phyloP scores from a whole-genome alignment of 2,888 invertebrate genomes.

The Hypomecis atomaria region DNA sequence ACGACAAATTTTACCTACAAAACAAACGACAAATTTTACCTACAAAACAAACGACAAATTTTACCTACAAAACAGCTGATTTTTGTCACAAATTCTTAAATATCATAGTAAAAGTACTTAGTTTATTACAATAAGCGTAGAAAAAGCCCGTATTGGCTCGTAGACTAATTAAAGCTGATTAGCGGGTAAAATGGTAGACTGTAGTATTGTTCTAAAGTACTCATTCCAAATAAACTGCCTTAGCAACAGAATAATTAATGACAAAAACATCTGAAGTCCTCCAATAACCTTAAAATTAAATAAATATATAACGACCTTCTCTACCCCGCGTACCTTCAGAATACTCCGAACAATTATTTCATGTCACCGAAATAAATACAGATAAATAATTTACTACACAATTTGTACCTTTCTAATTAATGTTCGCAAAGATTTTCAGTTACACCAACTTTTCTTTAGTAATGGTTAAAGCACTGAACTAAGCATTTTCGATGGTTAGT shows the following conservation, averaged over 20 bases:
- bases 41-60: no score
- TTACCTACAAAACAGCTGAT: no score
- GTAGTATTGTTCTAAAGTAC: no score
- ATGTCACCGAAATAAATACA: conserved; percentile 3
- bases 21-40: no score
- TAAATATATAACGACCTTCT: background rate
- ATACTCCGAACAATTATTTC: conserved; percentile 1
- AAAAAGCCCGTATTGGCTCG: no score
- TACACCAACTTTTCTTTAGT: background rate
- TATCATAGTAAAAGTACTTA: no score
- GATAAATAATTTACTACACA: conserved; percentile 14
- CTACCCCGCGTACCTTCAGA: background rate
- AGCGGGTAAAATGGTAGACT: no score
- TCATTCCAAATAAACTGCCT: no score
- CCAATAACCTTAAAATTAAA: background rate
- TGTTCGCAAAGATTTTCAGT: conserved; percentile 5
- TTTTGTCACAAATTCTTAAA: no score
- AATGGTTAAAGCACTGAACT: background rate
- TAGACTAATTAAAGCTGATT: no score
- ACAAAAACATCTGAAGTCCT: background rate
- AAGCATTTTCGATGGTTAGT: background rate
- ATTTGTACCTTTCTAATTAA: conserved; percentile 9
- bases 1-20: no score
- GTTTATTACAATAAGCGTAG: no score
- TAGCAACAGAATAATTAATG: background rate